Evolutionary conservation across 1,140 invertebrate genomes (phyloP), one percentile per base, ranked within the genome.

Genomic region (Drosophila subobscura): DNA sequence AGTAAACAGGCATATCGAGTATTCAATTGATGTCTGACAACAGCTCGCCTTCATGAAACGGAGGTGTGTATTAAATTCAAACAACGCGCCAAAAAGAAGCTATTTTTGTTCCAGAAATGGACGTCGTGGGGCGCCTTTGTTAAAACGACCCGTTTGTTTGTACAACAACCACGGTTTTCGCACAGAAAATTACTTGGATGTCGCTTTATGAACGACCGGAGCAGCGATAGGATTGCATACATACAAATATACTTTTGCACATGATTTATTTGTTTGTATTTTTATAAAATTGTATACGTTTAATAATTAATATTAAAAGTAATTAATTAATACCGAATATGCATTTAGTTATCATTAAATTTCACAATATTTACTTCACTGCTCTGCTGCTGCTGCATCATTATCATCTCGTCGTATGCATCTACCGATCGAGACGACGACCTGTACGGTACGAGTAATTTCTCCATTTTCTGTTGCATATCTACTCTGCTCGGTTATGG

Each of bases 261-360:
- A 81, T 72, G 74, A 67, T 85, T 85, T 88, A 85, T 85, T 37
- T 37, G 16, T 37, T 37, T 37, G 33, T 37, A 37, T 37, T 88
- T 77, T 83, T 88, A 88, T 88, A 88, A 88, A 88, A 88, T 88
- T 88, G 83, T 88, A 88, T 88, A 88, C 75, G 75, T 88, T 88
- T 88, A 71, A 83, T 88, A 77, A 88, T 78, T 86, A 86, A 88
- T 86, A 83, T 86, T 86, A 86, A 78, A 86, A 86, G 70, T 85
- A 84, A 80, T 80, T 86, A 71, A 76, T 86, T 88, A 89, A 88
- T 86, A 88, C 88, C 83, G 88, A 88, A 86, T 86, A 88, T 88
- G 83, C 81, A 80, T 74, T 86, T 88, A 86, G 83, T 86, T 88
- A 89, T 79, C 64, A 76, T 79, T 89, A 83, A 76, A 77, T 76